Evolutionary conservation across 2,888 invertebrate species (phyloP).

Genomic region (Chironomus riparius): DNA sequence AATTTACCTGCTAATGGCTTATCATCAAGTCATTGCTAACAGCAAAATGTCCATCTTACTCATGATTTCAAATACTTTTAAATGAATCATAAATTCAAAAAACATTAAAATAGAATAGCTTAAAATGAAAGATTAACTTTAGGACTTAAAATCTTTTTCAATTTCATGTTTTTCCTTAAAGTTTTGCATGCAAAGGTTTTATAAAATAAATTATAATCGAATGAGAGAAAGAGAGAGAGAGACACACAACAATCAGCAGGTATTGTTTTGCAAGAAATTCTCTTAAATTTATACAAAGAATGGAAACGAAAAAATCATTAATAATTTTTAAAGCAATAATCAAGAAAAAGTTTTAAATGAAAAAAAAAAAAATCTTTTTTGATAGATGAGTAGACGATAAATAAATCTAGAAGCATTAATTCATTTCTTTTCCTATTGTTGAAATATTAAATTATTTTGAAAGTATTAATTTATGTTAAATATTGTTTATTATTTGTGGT

Average conservation of each 20-base stretch:
- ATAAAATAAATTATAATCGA: background rate
- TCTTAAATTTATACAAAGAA: no score
- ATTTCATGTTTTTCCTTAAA: background rate
- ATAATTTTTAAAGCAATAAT: no score
- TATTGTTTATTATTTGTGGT: background rate
- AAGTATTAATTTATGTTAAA: background rate
- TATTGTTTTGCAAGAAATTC: no score
- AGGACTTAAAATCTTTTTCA: background rate
- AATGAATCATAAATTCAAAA: background rate
- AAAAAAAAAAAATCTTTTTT: no score
- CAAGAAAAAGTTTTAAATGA: no score
- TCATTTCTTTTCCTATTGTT: background rate
- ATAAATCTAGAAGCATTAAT: no score
- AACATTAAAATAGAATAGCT: background rate
- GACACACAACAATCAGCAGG: no score
- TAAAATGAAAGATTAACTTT: background rate
- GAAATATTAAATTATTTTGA: background rate
- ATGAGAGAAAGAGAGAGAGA: no score
- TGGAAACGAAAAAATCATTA: no score
- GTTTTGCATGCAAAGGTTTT: background rate
- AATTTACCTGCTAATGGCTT: slow-evolving; percentile 11
- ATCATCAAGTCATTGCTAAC: slow-evolving; percentile 27
- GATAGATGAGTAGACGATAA: no score
- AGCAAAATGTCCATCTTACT: background rate
- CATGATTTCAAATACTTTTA: slow-evolving; percentile 16